Conservation (phyloP, 92 coral and sea anemone species). For the Porites cylindrica region DNA sequence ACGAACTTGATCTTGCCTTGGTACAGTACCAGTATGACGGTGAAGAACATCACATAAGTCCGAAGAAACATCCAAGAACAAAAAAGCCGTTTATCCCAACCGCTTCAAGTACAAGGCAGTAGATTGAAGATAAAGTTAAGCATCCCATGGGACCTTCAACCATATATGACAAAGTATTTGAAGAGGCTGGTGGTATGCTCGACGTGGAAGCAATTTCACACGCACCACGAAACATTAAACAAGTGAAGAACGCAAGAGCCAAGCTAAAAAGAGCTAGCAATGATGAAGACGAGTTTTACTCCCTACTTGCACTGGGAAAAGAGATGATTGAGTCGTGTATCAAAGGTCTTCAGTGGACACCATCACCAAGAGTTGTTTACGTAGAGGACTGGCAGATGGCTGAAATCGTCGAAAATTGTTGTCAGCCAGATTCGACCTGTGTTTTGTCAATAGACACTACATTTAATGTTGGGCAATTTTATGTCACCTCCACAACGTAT, state of each 20-base stretch:
- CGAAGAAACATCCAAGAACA: slow-evolving; percentile 1
- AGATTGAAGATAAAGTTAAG: slow-evolving; percentile 7
- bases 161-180: slow-evolving; percentile 12
- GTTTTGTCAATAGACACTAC: slow-evolving; percentile 32
- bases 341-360: slow-evolving; percentile 39
- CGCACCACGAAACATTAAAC: slow-evolving; percentile 37
- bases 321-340: slow-evolving; percentile 11
- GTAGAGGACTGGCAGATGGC: slow-evolving; percentile 27
- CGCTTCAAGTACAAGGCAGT: slow-evolving; percentile 12
- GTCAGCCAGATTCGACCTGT: slow-evolving; percentile 13
- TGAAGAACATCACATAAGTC: slow-evolving; percentile 1
- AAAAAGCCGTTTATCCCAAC: not conserved
- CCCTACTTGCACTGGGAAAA: slow-evolving; percentile 14
- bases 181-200: slow-evolving; percentile 24
- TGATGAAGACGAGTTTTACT: slow-evolving; percentile 32
- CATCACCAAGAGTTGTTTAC: slow-evolving; percentile 23
- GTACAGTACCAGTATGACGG: slow-evolving; percentile 1
- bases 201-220: slow-evolving; percentile 32
- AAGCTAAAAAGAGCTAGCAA: slow-evolving; percentile 1
- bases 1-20: slow-evolving; percentile 31
- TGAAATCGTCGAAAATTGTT: slow-evolving; percentile 25
- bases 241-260: slow-evolving; percentile 31
- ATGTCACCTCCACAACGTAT: slow-evolving; percentile 45
- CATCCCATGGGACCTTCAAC: slow-evolving; percentile 32
- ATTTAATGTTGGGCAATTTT: slow-evolving; percentile 34